Percentiles rank a stretch among this genome's conserved stretches.
Evolutionary conservation across 2,888 invertebrate genomes (phyloP).

Genomic region (Diarsia rubi): DNA sequence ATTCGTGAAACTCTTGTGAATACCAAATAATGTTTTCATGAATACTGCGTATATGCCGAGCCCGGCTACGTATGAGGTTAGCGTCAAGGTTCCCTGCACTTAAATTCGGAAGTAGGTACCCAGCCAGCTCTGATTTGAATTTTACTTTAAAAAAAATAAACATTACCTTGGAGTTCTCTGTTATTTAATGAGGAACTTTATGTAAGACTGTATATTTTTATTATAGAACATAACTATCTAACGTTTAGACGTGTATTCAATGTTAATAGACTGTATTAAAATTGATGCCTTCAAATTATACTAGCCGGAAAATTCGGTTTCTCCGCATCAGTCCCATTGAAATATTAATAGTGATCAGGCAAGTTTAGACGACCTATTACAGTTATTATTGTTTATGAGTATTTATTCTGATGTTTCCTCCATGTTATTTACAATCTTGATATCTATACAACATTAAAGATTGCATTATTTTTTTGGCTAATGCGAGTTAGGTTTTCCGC

Average conservation of each 20-base stretch:
- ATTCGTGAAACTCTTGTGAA: constrained; percentile 8
- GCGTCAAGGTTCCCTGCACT: constrained; percentile 57
- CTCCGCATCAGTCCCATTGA: constrained; percentile 28
- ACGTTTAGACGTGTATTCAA: constrained; percentile 54
- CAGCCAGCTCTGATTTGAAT: constrained; percentile 52
- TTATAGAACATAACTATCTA: constrained; percentile 47
- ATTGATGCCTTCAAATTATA: constrained; percentile 44
- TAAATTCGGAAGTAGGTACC: constrained; percentile 56
- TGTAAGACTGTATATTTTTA: constrained; percentile 58
- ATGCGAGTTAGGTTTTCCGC: constrained; percentile 20
- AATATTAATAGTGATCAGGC: constrained; percentile 27
- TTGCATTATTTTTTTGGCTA: constrained; percentile 16
- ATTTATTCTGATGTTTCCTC: constrained; percentile 32
- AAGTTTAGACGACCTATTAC: constrained; percentile 28
- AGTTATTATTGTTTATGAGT: constrained; percentile 30
- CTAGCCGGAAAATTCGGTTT: constrained; percentile 28
- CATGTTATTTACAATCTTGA: constrained; percentile 20
- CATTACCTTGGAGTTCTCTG: constrained; percentile 57
- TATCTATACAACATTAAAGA: constrained; percentile 20
- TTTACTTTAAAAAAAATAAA: constrained; percentile 53
- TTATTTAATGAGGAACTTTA: constrained; percentile 56
- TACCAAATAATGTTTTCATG: constrained; percentile 30
- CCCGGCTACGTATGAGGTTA: constrained; percentile 48
- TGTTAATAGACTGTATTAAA: constrained; percentile 58
- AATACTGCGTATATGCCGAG: constrained; percentile 25